Conservation (phyloP, 2,888 invertebrate genomes). For the Eurois occulta region DNA sequence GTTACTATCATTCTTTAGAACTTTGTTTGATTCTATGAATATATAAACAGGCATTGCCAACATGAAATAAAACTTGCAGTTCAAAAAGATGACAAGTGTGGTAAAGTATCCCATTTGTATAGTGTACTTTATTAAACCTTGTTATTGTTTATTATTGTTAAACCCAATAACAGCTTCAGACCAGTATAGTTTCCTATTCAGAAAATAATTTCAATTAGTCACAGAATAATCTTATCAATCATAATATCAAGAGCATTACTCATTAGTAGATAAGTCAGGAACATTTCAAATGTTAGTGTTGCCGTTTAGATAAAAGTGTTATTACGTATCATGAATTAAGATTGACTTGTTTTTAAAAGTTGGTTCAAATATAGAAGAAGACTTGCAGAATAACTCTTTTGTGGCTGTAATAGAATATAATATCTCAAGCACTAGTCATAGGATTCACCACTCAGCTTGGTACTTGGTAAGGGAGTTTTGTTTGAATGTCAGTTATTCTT, state of each 20-base stretch:
- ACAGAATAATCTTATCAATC: slow-evolving; percentile 57
- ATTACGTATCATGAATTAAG: slow-evolving; percentile 6
- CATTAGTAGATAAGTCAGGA: slow-evolving; percentile 45
- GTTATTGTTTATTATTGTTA: no score
- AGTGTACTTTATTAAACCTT: no score
- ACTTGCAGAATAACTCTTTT: slow-evolving; percentile 11
- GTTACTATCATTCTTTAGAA: neutral
- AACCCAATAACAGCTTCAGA: neutral
- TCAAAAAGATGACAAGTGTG: neutral
- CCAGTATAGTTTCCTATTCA: slow-evolving; percentile 4
- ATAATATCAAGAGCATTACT: slow-evolving; percentile 50
- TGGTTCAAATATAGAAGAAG: slow-evolving; percentile 9
- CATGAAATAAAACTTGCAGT: neutral
- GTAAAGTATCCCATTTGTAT: neutral
- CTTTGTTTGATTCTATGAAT: neutral
- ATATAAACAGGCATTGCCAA: neutral
- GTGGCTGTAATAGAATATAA: neutral
- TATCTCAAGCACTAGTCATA: neutral
- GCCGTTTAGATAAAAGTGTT: slow-evolving; percentile 15
- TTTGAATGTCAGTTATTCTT: neutral
- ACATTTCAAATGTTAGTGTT: slow-evolving; percentile 25
- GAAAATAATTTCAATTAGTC: slow-evolving; percentile 50
- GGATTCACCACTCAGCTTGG: slow-evolving; percentile 6
- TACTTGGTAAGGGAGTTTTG: slow-evolving; percentile 27
- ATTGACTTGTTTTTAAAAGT: slow-evolving; percentile 1